These are phyloP conservation scores for Danio rerio DNA, from an alignment of 2,113 vertebrate genomes.

Conservation along the genomic window DNA sequence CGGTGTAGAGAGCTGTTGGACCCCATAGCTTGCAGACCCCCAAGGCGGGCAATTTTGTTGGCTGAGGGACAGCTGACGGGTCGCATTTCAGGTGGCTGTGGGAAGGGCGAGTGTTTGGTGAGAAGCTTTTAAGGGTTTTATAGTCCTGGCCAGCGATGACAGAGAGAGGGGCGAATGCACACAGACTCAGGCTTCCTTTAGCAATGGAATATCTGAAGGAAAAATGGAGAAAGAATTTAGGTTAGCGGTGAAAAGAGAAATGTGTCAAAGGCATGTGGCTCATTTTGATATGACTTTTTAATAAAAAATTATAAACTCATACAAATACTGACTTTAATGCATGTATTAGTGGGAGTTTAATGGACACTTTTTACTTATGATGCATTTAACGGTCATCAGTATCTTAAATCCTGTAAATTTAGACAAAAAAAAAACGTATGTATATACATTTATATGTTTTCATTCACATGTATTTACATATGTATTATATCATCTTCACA, in stretches of 20 bases:
- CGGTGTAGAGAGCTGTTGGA: not conserved
- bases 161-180: conserved; percentile 57
- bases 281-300: not conserved
- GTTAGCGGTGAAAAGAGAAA: not conserved
- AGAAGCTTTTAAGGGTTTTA: conserved; percentile 68
- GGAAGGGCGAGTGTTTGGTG: conserved; percentile 42
- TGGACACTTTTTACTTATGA: no score
- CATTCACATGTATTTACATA: no score
- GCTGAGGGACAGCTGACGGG: conserved; percentile 17
- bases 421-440: no score
- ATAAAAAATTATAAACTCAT: not conserved
- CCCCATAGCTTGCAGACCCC: conserved; percentile 12
- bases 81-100: conserved; percentile 43
- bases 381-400: no score
- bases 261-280: not conserved
- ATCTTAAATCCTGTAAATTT: no score
- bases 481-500: no score
- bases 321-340: no score
- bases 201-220: conserved; percentile 89
- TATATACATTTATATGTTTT: no score
- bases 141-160: conserved; percentile 66
- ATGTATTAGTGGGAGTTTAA: no score
- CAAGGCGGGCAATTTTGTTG: conserved; percentile 4
- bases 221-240: conserved; percentile 25
- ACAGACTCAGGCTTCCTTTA: conserved; percentile 94